phyloP scores from a whole-genome alignment of 2,113 vertebrate genomes.

The Heptranchias perlo region DNA sequence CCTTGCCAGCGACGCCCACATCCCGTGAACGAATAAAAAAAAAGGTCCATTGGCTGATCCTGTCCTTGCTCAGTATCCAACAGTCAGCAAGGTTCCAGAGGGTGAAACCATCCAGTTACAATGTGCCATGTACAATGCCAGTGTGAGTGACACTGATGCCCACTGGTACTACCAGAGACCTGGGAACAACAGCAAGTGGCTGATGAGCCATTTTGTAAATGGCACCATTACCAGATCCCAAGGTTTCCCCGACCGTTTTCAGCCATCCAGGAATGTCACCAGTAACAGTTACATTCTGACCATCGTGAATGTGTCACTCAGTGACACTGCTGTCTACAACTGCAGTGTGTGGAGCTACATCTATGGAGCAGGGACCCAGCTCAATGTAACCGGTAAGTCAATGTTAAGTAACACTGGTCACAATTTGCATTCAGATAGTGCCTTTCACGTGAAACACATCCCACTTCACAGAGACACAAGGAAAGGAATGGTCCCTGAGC shows the following conservation, averaged over 20 bases:
- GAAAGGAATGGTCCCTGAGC: too few relatives aligned
- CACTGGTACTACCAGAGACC: background rate
- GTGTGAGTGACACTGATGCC: background rate
- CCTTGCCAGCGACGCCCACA: too few relatives aligned
- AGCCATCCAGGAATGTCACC: too few relatives aligned
- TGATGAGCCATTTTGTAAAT: background rate
- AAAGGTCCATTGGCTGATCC: background rate
- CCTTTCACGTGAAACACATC: too few relatives aligned
- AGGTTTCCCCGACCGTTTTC: too few relatives aligned
- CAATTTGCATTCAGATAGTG: too few relatives aligned
- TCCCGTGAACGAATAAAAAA: too few relatives aligned
- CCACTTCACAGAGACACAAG: too few relatives aligned
- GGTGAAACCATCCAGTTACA: background rate
- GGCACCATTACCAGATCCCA: too few relatives aligned
- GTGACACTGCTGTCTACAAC: background rate
- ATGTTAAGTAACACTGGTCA: background rate
- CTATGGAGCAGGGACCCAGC: background rate
- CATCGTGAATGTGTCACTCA: background rate
- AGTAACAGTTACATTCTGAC: too few relatives aligned
- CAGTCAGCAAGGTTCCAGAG: background rate
- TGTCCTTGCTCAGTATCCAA: background rate
- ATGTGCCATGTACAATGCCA: background rate
- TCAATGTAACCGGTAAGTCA: constrained; percentile 2
- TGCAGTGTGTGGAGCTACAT: background rate
- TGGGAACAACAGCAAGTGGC: background rate